Percentiles rank a stretch among this genome's conserved stretches.
These are phyloP conservation scores for Drosophila eugracilis DNA, from an alignment of 1,140 invertebrate species.

Conservation along the genomic window DNA sequence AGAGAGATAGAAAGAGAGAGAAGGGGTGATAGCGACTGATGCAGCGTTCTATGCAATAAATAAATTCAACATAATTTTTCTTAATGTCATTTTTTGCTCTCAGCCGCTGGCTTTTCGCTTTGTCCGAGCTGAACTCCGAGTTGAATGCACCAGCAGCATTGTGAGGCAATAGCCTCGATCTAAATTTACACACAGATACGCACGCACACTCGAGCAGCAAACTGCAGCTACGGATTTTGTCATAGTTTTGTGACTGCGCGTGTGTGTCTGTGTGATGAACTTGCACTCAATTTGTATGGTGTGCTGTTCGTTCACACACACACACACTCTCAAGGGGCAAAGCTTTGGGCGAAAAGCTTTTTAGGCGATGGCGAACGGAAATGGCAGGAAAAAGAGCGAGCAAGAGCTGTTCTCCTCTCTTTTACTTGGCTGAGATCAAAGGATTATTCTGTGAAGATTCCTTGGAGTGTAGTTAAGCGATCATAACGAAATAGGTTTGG, in stretches of 20 bases:
- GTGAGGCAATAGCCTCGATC: conserved; percentile 83
- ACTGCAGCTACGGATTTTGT: conserved; percentile 40
- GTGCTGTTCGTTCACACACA: too few species aligned
- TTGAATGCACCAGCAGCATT: conserved; percentile 82
- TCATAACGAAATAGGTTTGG: too few species aligned
- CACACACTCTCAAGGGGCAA: conserved; percentile 22
- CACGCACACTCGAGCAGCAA: conserved; percentile 27
- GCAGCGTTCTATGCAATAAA: conserved; percentile 57
- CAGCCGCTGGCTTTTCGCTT: neutral
- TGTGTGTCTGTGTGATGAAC: conserved; percentile 60
- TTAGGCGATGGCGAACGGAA: conserved; percentile 24
- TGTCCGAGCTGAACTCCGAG: conserved; percentile 55
- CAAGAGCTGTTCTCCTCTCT: neutral
- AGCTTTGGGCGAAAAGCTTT: conserved; percentile 48
- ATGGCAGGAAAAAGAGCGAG: neutral
- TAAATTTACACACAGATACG: conserved; percentile 79
- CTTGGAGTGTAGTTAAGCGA: too few species aligned
- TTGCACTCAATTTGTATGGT: conserved; percentile 74
- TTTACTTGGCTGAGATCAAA: neutral
- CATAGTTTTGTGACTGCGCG: conserved; percentile 8
- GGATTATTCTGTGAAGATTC: neutral
- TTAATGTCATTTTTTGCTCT: conserved; percentile 46
- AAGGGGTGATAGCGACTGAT: too few species aligned
- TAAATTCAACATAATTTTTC: conserved; percentile 76
- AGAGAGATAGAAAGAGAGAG: conserved; percentile 14